Evolutionary conservation across 2,797 vertebrate genomes (phyloP), one percentile per base, ranked within the genome.

Genomic region (Chromobotia macracanthus): DNA sequence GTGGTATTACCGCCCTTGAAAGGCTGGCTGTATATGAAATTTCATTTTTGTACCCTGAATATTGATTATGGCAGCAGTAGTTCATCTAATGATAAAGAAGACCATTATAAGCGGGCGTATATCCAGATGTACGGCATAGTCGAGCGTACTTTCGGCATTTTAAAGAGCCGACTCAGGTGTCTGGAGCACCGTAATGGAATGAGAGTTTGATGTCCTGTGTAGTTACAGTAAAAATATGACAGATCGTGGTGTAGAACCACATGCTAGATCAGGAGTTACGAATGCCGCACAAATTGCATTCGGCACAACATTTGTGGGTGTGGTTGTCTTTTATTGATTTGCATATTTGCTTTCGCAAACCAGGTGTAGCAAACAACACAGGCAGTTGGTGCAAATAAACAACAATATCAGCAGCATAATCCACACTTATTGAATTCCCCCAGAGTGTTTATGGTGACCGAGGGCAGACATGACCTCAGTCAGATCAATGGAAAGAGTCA

Each of bases 381-480:
- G 10, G 2, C 23, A n/a, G 64, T 3, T 38, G 28, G 53, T 60
- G 23, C 18, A 69, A 69, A 77, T 69, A 60, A 77, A 60, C 72
- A 75, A 64, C 2, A 10, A 56, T 18, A 61, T 61, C 66, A 77
- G 55, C 3, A 6, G n/a, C 9, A 5, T n/a, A 69, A 35, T 55
- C 64, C 31, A 19, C 41, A 31, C 21, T 55, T 46, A 44, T 18
- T 18, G 35, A 55, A n/a, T n/a, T 48, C 23, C 46, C 58, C 19
- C 3, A 16, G 58, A 88, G 88, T 89, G 83, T 87, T 46, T 73
- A 58, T 73, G 44, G 86, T 88, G 80, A 90, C 88, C 75, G 81
- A 81, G 70, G 85, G 77, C 84, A 88, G 88, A 77, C 84, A 84
- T 87, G 86, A 90, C 84, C 84, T 88, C 72, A 79, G 77, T 82